Evolutionary conservation across 2,113 vertebrate species (phyloP).

Genomic region (Thryonomys swinderianus): DNA sequence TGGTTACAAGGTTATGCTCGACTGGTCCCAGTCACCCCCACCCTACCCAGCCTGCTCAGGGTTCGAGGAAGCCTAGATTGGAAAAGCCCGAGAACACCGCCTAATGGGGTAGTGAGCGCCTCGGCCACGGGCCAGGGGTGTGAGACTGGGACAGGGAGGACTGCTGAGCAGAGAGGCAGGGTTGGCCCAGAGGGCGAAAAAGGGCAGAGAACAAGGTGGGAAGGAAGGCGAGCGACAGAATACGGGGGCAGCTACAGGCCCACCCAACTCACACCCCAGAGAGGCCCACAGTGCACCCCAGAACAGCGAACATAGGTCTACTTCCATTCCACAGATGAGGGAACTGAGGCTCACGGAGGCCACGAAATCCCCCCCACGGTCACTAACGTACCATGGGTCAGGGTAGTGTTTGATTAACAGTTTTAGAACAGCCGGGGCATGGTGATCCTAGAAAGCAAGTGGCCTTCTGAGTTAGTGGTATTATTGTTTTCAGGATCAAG

Average conservation of each 20-base stretch:
- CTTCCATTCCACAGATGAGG: not conserved
- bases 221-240: not conserved
- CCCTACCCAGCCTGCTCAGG: not conserved
- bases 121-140: not conserved
- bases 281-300: not conserved
- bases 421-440: not conserved
- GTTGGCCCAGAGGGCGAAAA: not conserved
- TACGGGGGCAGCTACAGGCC: not conserved
- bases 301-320: not conserved
- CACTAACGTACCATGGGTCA: rapidly evolving
- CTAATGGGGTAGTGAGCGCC: not conserved
- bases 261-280: rapidly evolving
- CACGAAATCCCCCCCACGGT: not conserved
- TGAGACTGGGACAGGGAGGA: not conserved
- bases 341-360: not conserved
- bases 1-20: constrained; percentile 51
- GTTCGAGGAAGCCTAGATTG: not conserved
- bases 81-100: not conserved
- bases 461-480: not conserved
- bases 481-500: not conserved
- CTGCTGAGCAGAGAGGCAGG: not conserved
- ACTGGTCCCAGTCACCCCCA: constrained; percentile 44
- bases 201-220: not conserved
- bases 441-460: not conserved
- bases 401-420: not conserved